phyloP scores from a whole-genome alignment of 2,888 invertebrate species.

The Ischnura elegans region DNA sequence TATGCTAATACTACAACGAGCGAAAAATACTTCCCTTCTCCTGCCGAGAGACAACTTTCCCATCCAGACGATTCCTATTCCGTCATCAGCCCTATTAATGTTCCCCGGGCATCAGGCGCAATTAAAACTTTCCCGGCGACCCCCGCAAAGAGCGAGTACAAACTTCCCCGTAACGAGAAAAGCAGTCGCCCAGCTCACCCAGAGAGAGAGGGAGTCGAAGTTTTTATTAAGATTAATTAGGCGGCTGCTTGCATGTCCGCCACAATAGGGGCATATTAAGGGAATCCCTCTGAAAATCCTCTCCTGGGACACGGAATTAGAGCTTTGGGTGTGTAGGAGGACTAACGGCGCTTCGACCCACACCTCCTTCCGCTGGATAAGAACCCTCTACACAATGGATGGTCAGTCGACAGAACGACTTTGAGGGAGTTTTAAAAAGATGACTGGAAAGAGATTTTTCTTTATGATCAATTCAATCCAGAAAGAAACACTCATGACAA shows the following conservation, averaged over 20 bases:
- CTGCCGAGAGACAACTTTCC: background rate
- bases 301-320: background rate
- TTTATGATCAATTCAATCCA: too few relatives aligned
- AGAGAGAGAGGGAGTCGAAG: conserved; percentile 8
- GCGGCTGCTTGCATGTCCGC: background rate
- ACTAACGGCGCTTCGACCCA: too few relatives aligned
- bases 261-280: conserved; percentile 17
- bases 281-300: background rate
- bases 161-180: conserved; percentile 13
- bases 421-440: too few relatives aligned
- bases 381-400: too few relatives aligned
- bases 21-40: background rate
- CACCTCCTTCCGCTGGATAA: too few relatives aligned
- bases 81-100: background rate
- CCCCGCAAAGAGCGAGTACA: background rate
- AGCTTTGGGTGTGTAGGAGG: background rate
- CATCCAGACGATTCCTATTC: background rate
- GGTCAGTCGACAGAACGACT: too few relatives aligned
- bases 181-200: background rate
- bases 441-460: too few relatives aligned
- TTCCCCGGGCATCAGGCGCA: background rate
- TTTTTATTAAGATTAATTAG: conserved; percentile 17
- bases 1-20: background rate
- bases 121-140: conserved; percentile 1
- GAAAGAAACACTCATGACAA: too few relatives aligned